These are phyloP conservation scores for Scaptomyza polygonia DNA, from an alignment of 2,888 invertebrate genomes.

Conservation along the genomic window DNA sequence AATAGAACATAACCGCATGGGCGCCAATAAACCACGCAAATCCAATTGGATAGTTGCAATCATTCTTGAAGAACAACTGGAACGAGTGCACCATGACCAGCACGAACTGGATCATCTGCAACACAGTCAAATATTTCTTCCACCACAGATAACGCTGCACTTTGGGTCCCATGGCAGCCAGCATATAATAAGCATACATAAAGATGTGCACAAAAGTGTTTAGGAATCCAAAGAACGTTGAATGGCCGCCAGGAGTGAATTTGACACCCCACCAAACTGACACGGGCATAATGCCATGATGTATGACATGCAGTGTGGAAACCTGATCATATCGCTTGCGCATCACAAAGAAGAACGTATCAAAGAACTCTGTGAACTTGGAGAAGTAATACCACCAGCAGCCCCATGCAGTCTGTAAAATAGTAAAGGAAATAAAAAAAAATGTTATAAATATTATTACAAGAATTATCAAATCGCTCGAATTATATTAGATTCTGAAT, in stretches of 20 bases:
- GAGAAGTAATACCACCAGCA: slow-evolving; percentile 98
- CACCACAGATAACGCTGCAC: slow-evolving; percentile 96
- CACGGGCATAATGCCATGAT: slow-evolving; percentile 97
- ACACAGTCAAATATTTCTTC: slow-evolving; percentile 95
- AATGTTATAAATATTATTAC: no score
- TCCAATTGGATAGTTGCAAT: slow-evolving; percentile 94
- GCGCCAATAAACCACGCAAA: slow-evolving; percentile 96
- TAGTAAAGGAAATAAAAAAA: neutral
- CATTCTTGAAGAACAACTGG: slow-evolving; percentile 92
- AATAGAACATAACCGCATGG: slow-evolving; percentile 96
- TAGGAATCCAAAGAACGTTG: slow-evolving; percentile 95
- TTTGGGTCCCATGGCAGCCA: slow-evolving; percentile 94
- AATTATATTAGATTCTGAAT: no score
- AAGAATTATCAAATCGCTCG: no score
- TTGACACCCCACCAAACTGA: slow-evolving; percentile 96
- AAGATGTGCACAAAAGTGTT: slow-evolving; percentile 97
- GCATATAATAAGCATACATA: slow-evolving; percentile 96
- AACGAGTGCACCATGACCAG: slow-evolving; percentile 94
- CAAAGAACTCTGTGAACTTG: slow-evolving; percentile 96
- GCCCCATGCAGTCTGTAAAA: slow-evolving; percentile 89
- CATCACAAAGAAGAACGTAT: slow-evolving; percentile 97
- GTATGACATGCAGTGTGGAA: slow-evolving; percentile 95
- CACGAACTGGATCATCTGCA: slow-evolving; percentile 97
- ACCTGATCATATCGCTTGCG: slow-evolving; percentile 97
- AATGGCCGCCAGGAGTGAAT: slow-evolving; percentile 95